phyloP scores from a whole-genome alignment of 2,888 invertebrate species.

The Pelosia muscerda region DNA sequence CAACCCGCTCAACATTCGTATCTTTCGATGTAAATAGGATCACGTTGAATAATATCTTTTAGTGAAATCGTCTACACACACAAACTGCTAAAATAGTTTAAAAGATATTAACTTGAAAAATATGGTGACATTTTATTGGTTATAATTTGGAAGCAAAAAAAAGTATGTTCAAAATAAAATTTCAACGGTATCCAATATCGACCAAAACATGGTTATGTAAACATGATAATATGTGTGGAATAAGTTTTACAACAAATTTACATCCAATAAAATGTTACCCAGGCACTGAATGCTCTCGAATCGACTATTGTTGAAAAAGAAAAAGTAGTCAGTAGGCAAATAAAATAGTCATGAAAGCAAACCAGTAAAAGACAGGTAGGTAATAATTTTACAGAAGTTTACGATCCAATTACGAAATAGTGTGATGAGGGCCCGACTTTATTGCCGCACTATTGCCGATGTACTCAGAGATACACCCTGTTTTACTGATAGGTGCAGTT shows the following conservation, averaged over 20 bases:
- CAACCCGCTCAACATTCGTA: conserved; percentile 33
- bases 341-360: conserved; percentile 62
- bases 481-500: conserved; percentile 40
- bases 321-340: conserved; percentile 56
- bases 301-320: conserved; percentile 48
- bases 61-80: conserved; percentile 37
- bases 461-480: conserved; percentile 50
- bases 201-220: conserved; percentile 32
- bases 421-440: conserved; percentile 66
- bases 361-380: conserved; percentile 61
- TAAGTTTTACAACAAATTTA: conserved; percentile 37
- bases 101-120: conserved; percentile 48
- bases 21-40: conserved; percentile 34
- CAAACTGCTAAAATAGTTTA: conserved; percentile 45
- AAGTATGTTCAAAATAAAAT: conserved; percentile 37
- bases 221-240: conserved; percentile 33
- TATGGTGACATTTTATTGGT: conserved; percentile 51
- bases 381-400: conserved; percentile 67
- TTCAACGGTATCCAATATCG: conserved; percentile 29
- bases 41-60: conserved; percentile 35
- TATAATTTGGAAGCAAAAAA: conserved; percentile 45
- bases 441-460: conserved; percentile 60
- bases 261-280: conserved; percentile 45
- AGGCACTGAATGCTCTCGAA: conserved; percentile 23
- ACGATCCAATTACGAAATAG: conserved; percentile 70